Evolutionary conservation across 2,797 vertebrate species (phyloP), one percentile per base, ranked within the genome.

Genomic region (Hemibagrus guttatus): DNA sequence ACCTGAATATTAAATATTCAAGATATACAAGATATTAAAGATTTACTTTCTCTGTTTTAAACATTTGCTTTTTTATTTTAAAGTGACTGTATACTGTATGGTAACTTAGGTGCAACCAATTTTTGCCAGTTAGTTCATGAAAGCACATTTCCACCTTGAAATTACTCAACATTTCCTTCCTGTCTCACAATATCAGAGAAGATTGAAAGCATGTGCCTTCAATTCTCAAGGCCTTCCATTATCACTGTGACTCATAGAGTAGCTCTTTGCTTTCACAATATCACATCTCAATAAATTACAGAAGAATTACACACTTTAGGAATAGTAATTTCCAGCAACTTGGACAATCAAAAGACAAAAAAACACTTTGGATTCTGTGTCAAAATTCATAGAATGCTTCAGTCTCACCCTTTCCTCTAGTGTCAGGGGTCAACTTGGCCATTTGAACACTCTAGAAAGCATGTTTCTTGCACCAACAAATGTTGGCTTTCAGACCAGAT

Each of bases 141-240:
- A 68, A 69, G 68, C 35, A 19, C 68, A 39, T 69, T 39, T 11
- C 68, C 31, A 39, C 39, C 35, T 31, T 69, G 35, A 69, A 69
- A 23, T 12, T 26, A 72, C 71, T 72, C 19, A 49, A 6, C 9
- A 46, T 49, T 75, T n/a, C 72, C 46, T n/a, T 75, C 23, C 46
- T 74, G 39, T 16, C 26, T 52, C 42, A 75, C 23, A 26, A 49
- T 2, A 14, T 2, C 23, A 75, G 46, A 16, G 23, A 75, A 35
- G 31, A 16, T 35, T 14, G 74, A 76, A 80, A 35, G 54, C 54
- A 59, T 21, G n/a, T 46, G 28, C 58, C 78, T 84, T 89, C 58
- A 59, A 71, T 85, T 88, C 81, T 85, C 78, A 86, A 85, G 42
- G 52, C 35, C 52, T 85, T 89, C 85, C 80, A 85, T 89, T 82